Conservation (phyloP, 2,797 vertebrate species). For the Melanotaenia maccullochi region DNA sequence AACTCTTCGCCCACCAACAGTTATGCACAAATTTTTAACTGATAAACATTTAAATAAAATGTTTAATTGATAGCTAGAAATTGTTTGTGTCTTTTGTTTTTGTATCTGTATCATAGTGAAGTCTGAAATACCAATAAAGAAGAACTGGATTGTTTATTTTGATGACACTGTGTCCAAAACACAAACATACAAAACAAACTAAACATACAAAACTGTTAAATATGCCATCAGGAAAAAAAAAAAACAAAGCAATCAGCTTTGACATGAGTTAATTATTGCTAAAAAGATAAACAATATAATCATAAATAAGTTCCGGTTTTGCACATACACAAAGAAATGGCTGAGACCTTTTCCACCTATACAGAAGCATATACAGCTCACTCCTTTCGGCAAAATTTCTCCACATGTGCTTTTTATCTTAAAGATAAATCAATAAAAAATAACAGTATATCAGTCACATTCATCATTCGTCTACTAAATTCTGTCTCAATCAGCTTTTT, state of each 20-base stretch:
- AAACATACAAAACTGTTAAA: slow-evolving; percentile 55
- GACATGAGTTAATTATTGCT: slow-evolving; percentile 50
- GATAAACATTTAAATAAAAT: not conserved
- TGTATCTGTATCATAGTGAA: slow-evolving; percentile 12
- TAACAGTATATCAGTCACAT: slow-evolving; percentile 31
- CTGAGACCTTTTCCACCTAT: slow-evolving; percentile 25
- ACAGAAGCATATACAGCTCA: slow-evolving; percentile 34
- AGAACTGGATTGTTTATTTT: slow-evolving; percentile 70
- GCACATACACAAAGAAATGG: slow-evolving; percentile 58
- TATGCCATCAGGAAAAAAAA: slow-evolving; percentile 48
- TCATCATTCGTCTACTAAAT: slow-evolving; percentile 39
- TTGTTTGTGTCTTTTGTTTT: not conserved
- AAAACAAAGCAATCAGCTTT: slow-evolving; percentile 25
- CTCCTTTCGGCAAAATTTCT: slow-evolving; percentile 29
- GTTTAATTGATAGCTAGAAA: slow-evolving; percentile 1
- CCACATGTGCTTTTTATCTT: slow-evolving; percentile 3
- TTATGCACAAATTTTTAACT: not conserved
- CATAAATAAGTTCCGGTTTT: slow-evolving; percentile 72
- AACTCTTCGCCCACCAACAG: too few species aligned
- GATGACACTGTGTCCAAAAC: slow-evolving; percentile 56
- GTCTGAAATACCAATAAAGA: slow-evolving; percentile 1
- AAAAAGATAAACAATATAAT: slow-evolving; percentile 61
- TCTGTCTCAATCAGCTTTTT: slow-evolving; percentile 32
- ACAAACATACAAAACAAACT: slow-evolving; percentile 77
- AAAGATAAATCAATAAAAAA: slow-evolving; percentile 20